A percentile compares a stretch with the other conserved stretches of the same genome.
Evolutionary conservation across 2,113 vertebrate genomes (phyloP).

Genomic region (Smithornis capensis): DNA sequence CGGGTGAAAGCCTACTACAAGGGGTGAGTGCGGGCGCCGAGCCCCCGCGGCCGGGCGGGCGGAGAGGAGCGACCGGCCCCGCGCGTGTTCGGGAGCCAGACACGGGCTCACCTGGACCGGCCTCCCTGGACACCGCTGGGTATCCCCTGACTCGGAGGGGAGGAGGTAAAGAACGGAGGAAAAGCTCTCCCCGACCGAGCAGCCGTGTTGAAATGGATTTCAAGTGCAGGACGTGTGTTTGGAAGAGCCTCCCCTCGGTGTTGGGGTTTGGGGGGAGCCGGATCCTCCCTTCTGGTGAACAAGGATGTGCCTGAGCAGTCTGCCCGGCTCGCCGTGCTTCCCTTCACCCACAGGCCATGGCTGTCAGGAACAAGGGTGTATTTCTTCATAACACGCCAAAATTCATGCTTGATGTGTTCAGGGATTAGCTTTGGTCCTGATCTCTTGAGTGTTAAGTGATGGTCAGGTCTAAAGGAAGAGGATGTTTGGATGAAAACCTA

Average conservation of each 20-base stretch:
- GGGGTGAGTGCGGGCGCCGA: conserved; percentile 76
- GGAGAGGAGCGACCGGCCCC: not conserved
- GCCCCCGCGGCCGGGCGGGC: not conserved
- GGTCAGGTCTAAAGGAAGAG: not conserved
- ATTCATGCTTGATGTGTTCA: fast-evolving
- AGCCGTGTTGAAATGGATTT: not conserved
- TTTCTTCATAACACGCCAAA: not conserved
- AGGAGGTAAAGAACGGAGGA: not conserved
- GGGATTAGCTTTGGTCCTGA: not conserved
- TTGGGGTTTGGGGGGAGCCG: not conserved
- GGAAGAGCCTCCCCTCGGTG: not conserved
- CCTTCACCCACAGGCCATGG: not conserved
- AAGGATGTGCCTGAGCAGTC: not conserved
- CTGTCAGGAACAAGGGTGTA: fast-evolving
- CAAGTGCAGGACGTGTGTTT: not conserved
- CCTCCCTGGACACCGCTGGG: not conserved
- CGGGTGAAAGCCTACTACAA: conserved; percentile 92
- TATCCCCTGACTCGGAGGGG: too few species aligned
- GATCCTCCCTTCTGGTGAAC: not conserved
- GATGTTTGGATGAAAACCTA: not conserved
- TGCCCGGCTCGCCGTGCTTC: not conserved
- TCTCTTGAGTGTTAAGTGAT: not conserved
- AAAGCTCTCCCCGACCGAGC: fast-evolving
- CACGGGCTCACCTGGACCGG: not conserved
- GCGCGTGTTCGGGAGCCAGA: not conserved